Conservation (phyloP, 2,797 vertebrate species). For the Decapterus maruadsi region DNA sequence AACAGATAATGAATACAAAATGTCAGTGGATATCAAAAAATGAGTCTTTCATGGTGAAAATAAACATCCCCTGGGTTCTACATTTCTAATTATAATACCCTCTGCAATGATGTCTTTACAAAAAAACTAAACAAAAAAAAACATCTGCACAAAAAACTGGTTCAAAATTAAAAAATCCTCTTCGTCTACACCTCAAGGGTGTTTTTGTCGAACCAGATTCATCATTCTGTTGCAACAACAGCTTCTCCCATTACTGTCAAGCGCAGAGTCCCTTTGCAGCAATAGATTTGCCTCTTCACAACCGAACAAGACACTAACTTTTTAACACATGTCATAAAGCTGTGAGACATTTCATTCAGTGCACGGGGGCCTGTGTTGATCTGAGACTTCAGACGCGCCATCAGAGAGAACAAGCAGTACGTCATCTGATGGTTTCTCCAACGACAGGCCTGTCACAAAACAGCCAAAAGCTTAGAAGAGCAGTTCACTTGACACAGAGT, state of each 20-base stretch:
- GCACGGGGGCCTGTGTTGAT: constrained; percentile 70
- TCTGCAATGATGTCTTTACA: constrained; percentile 33
- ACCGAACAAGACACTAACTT: constrained; percentile 79
- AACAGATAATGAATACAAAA: constrained; percentile 79
- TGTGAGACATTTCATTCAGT: constrained; percentile 81
- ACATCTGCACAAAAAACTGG: constrained; percentile 41
- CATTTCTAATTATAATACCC: constrained; percentile 55
- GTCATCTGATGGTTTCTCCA: constrained; percentile 63
- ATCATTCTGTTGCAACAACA: constrained; percentile 68
- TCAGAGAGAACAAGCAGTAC: constrained; percentile 67
- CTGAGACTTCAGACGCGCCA: constrained; percentile 72
- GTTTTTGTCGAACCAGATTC: constrained; percentile 67
- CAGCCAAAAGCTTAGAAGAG: constrained; percentile 66
- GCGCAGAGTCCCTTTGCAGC: constrained; percentile 63
- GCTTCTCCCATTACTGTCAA: constrained; percentile 76
- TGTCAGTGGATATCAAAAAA: constrained; percentile 68
- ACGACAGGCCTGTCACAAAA: constrained; percentile 70
- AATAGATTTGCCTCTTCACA: constrained; percentile 77
- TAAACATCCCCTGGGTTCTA: constrained; percentile 53
- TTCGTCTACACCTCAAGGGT: constrained; percentile 55
- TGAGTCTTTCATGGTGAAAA: constrained; percentile 47
- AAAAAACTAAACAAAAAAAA: constrained; percentile 27
- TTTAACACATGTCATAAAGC: constrained; percentile 82
- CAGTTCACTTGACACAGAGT: constrained; percentile 67
- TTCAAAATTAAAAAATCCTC: constrained; percentile 58